Conservation (phyloP, 2,113 vertebrate species). For the Actenoides lindsayi region DNA sequence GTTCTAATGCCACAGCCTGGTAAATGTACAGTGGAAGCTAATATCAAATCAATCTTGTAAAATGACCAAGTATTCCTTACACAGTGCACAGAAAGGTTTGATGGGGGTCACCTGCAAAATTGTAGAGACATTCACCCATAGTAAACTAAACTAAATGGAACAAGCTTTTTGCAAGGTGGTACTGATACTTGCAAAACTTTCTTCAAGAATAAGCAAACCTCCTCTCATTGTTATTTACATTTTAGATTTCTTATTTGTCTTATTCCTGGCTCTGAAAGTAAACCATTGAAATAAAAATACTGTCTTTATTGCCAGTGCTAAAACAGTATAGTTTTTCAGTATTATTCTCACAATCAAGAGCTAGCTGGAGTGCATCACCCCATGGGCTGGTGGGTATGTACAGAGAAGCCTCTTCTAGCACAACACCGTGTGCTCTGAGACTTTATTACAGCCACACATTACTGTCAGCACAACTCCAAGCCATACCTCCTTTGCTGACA, state of each 20-base stretch:
- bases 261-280: not conserved
- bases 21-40: not conserved
- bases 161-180: accelerated
- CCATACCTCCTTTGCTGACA: not conserved
- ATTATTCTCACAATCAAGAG: not conserved
- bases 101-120: not conserved
- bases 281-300: not conserved
- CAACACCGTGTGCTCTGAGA: not conserved
- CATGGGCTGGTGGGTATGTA: no score
- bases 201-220: not conserved
- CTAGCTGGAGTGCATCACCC: not conserved
- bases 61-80: not conserved
- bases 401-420: not conserved
- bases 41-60: not conserved
- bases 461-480: not conserved
- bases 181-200: not conserved
- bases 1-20: not conserved
- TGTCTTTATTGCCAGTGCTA: not conserved
- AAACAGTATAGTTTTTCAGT: not conserved
- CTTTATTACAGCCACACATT: not conserved
- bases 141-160: not conserved
- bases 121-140: not conserved
- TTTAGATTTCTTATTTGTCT: not conserved
- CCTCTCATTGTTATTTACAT: not conserved
- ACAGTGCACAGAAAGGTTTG: not conserved